Conservation (phyloP, 37 sponge, comb jelly and placozoan species). For the Agelas oroides region DNA sequence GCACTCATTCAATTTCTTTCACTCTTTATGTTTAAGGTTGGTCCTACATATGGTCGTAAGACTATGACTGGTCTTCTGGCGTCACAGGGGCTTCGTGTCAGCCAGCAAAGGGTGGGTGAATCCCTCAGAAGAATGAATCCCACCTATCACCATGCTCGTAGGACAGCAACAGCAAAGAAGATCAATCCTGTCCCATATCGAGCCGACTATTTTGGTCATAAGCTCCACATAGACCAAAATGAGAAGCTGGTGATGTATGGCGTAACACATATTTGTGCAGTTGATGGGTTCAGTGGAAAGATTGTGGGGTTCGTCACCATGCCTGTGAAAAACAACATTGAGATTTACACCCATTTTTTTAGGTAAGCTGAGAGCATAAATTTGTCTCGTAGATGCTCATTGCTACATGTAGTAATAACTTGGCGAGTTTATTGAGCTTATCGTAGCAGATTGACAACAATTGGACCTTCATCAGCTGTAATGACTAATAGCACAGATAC, state of each 20-base stretch:
- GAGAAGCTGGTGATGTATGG: constrained; percentile 70
- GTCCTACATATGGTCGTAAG: constrained; percentile 61
- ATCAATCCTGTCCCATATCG: constrained; percentile 36
- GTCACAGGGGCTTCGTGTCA: constrained; percentile 25
- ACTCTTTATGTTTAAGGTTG: no score
- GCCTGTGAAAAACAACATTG: constrained; percentile 69
- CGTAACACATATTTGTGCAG: constrained; percentile 63
- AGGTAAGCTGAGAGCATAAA: constrained; percentile 11
- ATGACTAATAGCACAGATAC: no score
- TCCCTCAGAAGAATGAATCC: constrained; percentile 34
- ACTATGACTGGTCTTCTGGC: constrained; percentile 56
- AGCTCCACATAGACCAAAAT: constrained; percentile 42
- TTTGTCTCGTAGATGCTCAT: no score
- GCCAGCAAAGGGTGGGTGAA: constrained; percentile 41
- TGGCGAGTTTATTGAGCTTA: no score
- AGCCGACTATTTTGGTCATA: no score
- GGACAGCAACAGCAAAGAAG: constrained; percentile 12
- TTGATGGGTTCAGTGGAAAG: constrained; percentile 74
- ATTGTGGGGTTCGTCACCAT: constrained; percentile 66
- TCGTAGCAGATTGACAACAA: no score
- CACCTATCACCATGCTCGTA: constrained; percentile 37
- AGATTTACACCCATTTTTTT: constrained; percentile 55
- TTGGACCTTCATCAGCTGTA: no score
- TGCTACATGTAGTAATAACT: no score
- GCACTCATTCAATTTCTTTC: no score